Evolutionary conservation across 92 coral and sea anemone genomes (phyloP).

Genomic region (Plumapathes pennacea): DNA sequence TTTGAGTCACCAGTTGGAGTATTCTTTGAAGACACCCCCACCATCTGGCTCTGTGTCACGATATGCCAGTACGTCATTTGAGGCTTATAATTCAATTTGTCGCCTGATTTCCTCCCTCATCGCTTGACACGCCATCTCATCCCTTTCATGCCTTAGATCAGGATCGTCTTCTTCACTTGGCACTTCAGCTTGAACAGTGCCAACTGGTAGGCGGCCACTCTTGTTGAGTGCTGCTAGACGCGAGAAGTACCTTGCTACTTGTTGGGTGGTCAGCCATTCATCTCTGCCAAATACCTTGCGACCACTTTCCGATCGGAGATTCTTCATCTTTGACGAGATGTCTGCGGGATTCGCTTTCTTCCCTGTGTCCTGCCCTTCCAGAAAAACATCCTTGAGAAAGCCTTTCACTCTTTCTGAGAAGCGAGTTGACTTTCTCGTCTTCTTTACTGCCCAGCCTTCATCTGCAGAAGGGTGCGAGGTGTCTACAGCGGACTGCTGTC

Average conservation of each 20-base stretch:
- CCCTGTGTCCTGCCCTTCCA: constrained; percentile 15
- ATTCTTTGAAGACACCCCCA: too few species aligned
- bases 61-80: too few species aligned
- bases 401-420: constrained; percentile 2
- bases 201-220: too few species aligned
- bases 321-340: constrained; percentile 17
- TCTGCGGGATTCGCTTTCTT: constrained; percentile 15
- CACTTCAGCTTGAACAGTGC: too few species aligned
- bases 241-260: constrained; percentile 24
- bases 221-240: constrained; percentile 14
- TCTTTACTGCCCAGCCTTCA: constrained; percentile 20
- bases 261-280: constrained; percentile 23
- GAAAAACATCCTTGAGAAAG: constrained; percentile 8
- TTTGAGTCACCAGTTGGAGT: too few species aligned
- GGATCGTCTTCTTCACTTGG: too few species aligned
- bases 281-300: constrained; percentile 4
- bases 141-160: too few species aligned
- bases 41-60: too few species aligned
- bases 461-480: constrained; percentile 1
- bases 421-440: constrained; percentile 2
- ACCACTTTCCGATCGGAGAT: constrained; percentile 9
- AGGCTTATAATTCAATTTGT: too few species aligned
- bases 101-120: too few species aligned
- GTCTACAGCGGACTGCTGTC: constrained; percentile 1
- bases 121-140: too few species aligned